Evolutionary conservation across 2,797 vertebrate genomes (phyloP).

Genomic region (Xerus rutilus): DNA sequence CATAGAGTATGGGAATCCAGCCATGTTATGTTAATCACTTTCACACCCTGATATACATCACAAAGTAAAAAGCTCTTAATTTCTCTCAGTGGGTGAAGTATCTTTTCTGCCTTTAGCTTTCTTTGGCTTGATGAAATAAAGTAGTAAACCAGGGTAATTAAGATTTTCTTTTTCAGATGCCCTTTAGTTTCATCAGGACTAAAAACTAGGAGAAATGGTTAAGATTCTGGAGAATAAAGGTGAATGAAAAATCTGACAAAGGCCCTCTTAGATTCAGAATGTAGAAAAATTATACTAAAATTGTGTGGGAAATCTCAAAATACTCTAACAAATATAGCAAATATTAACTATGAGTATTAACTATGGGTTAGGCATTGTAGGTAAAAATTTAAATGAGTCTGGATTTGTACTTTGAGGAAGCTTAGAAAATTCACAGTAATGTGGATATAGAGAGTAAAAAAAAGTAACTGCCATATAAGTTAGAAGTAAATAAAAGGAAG

Average conservation of each 20-base stretch:
- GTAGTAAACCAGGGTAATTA: neutral
- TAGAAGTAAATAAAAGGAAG: neutral
- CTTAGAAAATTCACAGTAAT: neutral
- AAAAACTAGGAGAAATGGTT: neutral
- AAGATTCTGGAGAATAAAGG: neutral
- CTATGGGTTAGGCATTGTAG: neutral
- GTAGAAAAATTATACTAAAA: neutral
- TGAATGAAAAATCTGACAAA: neutral
- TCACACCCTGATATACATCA: neutral
- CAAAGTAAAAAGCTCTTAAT: neutral
- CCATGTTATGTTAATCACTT: neutral
- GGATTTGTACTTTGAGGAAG: neutral
- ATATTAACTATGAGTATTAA: neutral
- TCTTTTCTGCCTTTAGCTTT: neutral
- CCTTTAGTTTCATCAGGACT: neutral
- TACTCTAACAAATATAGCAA: neutral
- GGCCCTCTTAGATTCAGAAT: neutral
- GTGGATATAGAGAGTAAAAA: neutral
- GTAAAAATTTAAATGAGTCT: neutral
- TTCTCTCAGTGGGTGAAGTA: conserved; percentile 10
- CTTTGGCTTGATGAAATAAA: conserved; percentile 30
- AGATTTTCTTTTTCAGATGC: neutral
- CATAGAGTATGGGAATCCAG: neutral
- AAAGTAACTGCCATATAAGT: neutral
- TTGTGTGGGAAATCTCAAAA: neutral